These are phyloP conservation scores for Galerucella pusilla DNA, from an alignment of 2,888 invertebrate species.

Conservation along the genomic window DNA sequence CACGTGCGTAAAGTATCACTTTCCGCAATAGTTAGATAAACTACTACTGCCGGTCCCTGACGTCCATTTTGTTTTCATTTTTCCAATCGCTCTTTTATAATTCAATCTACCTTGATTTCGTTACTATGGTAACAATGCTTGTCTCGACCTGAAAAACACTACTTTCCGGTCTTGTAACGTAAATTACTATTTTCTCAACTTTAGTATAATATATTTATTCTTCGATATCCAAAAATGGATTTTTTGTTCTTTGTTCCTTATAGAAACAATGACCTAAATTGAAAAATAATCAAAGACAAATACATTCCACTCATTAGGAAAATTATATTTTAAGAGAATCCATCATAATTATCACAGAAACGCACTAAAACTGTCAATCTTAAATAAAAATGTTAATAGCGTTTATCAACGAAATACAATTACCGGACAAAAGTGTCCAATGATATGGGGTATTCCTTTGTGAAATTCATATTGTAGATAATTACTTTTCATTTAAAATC, in stretches of 20 bases:
- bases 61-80: too few species aligned
- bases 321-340: constrained; percentile 33
- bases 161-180: too few species aligned
- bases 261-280: constrained; percentile 23
- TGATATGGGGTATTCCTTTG: background rate
- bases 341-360: constrained; percentile 26
- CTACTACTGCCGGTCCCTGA: too few species aligned
- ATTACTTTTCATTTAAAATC: background rate
- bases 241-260: background rate
- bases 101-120: too few species aligned
- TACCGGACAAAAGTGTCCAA: background rate
- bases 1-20: too few species aligned
- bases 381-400: constrained; percentile 11
- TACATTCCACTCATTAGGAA: constrained; percentile 36
- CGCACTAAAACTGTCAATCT: constrained; percentile 6
- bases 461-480: background rate
- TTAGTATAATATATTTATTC: too few species aligned
- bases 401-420: background rate
- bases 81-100: too few species aligned
- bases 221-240: background rate
- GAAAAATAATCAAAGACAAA: constrained; percentile 34
- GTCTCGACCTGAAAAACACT: too few species aligned
- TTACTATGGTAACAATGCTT: too few species aligned
- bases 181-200: too few species aligned
- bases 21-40: too few species aligned